Evolutionary conservation across 2,113 vertebrate species (phyloP), one percentile per base, ranked within the genome.

Genomic region (Neomonachus schauinslandi): DNA sequence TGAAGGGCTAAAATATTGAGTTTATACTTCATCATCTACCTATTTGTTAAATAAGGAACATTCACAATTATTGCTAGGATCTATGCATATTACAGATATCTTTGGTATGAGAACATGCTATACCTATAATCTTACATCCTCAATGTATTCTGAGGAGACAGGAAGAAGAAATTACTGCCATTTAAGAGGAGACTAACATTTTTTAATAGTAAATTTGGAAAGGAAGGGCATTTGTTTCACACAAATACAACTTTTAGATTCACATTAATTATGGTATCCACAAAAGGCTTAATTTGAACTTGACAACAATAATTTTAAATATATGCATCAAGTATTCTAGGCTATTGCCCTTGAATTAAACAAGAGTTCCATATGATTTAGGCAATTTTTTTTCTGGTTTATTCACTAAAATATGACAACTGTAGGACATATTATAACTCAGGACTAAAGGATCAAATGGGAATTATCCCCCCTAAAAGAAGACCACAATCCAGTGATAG

Each of bases 271-370:
- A 95, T 87, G 31, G 61, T 93, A 82, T 95, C 46, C 80, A n/a
- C 55, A 90, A 79, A 91, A 96, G 39, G 72, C 80, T 92, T 97
- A 95, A 96, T 95, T 72, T 87, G 72, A 98, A 90, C 77, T 85
- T 96, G 80, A 96, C 76, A 96, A 97, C 92, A 84, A 94, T 94
- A 92, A 97, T 97, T 98, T 97, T 94, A 90, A 96, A 74, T 83
- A 46, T 92, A 46, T 79, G 80, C 82, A 46, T 93, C 94, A 97
- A 96, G 33, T 71, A 69, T 72, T 97, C 13, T 85, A 79, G 53
- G n/a, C 18, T 84, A 76, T 51, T 97, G 57, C 26, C 46, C 84
- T 96, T 72, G 46, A 42, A 84, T 18, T 95, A 21, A 77, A 81
- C 5, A 90, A 71, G 55, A 80, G 16, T 95, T 89, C 72, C 3